A percentile compares a stretch with the other conserved stretches of the same genome.
These are phyloP conservation scores for Ploceus nigricollis DNA, from an alignment of 2,113 vertebrate genomes.

Conservation along the genomic window DNA sequence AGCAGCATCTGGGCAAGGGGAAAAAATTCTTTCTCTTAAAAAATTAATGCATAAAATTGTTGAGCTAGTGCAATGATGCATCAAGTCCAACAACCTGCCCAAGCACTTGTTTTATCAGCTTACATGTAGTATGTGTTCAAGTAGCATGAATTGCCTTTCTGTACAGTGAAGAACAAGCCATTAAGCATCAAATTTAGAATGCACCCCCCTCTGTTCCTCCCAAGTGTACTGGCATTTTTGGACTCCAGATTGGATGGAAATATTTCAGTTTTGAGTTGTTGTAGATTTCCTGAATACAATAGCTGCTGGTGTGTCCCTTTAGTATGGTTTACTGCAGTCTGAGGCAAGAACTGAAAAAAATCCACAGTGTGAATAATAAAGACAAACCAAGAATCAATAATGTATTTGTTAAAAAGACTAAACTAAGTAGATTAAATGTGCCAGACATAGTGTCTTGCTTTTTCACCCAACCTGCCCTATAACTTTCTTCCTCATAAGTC, in stretches of 20 bases:
- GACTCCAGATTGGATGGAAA: not conserved
- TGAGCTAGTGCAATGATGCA: not conserved
- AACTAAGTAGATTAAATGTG: not conserved
- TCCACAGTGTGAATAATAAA: not conserved
- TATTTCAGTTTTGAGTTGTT: not conserved
- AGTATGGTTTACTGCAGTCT: not conserved
- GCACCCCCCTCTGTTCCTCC: not conserved
- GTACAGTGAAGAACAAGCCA: not conserved
- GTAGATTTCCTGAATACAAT: not conserved
- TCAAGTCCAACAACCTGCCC: not conserved
- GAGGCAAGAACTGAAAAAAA: not conserved
- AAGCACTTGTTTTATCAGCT: not conserved
- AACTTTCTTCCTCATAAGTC: not conserved
- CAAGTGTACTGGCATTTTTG: not conserved
- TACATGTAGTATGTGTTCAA: not conserved
- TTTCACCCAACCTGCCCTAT: not conserved
- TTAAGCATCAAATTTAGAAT: not conserved
- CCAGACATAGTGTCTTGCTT: not conserved
- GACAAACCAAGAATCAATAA: constrained; percentile 30
- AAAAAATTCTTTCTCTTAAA: not conserved
- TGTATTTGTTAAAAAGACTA: not conserved
- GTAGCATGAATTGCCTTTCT: not conserved
- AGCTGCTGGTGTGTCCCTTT: not conserved
- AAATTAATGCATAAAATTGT: not conserved
- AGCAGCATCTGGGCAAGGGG: not conserved